phyloP scores from a whole-genome alignment of 2,113 vertebrate genomes.

The Carettochelys insculpta region DNA sequence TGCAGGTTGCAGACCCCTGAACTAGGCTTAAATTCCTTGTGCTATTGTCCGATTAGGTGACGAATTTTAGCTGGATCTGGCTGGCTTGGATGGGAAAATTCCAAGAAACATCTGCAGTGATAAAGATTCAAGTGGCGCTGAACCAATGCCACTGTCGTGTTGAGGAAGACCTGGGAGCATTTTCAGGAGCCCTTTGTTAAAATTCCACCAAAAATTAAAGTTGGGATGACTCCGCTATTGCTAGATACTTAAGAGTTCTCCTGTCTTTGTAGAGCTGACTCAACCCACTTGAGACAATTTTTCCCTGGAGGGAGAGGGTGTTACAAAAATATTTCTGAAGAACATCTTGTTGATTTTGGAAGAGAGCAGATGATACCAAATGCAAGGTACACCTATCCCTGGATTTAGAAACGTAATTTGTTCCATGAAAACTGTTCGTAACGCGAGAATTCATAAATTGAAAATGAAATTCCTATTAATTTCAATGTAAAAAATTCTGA shows the following conservation, averaged over 20 bases:
- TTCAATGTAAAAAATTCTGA: too few species aligned
- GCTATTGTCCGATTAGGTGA: not conserved
- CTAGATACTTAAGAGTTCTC: constrained; percentile 27
- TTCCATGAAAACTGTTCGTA: too few species aligned
- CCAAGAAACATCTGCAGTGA: not conserved
- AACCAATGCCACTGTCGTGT: not conserved
- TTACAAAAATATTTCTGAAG: constrained; percentile 29
- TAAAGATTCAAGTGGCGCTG: not conserved
- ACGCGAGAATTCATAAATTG: too few species aligned
- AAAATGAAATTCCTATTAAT: too few species aligned
- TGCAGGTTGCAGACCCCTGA: too few species aligned
- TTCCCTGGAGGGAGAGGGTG: constrained; percentile 36
- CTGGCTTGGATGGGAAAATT: not conserved
- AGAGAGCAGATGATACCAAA: not conserved
- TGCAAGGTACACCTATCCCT: too few species aligned
- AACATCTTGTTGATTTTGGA: constrained; percentile 8
- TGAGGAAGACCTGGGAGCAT: not conserved
- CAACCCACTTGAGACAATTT: constrained; percentile 19
- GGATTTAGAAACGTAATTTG: too few species aligned
- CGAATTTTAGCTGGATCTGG: not conserved
- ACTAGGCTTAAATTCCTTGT: not conserved
- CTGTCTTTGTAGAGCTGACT: constrained; percentile 31
- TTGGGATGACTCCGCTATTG: constrained; percentile 31
- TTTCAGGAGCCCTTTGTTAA: not conserved
- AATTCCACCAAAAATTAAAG: constrained; percentile 23